A percentile compares a stretch with the other conserved stretches of the same genome.
Evolutionary conservation across 1,140 invertebrate species (phyloP).

Genomic region (Scaptomyza hsui): DNA sequence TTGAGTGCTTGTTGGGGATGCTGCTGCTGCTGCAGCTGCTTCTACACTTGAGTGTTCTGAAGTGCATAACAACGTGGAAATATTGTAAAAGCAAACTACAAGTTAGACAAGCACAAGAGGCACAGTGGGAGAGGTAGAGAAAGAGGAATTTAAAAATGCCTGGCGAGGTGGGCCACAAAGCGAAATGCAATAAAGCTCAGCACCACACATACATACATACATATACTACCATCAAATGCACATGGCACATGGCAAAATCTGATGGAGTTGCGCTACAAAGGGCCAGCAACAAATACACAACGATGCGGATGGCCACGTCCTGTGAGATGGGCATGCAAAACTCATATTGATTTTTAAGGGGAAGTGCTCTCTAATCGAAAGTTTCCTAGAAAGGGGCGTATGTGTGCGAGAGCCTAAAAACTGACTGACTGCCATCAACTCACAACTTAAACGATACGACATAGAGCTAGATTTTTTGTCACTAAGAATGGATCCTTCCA

Average conservation of each 20-base stretch:
- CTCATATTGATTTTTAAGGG: constrained; percentile 61
- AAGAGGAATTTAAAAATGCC: constrained; percentile 30
- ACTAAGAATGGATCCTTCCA: no score
- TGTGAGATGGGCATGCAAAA: constrained; percentile 52
- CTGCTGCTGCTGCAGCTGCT: constrained; percentile 9
- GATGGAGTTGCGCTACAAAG: constrained; percentile 41
- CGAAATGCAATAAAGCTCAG: constrained; percentile 56
- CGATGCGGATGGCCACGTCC: constrained; percentile 10
- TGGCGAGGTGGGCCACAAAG: constrained; percentile 28
- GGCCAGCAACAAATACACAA: no score
- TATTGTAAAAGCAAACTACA: constrained; percentile 76
- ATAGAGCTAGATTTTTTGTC: no score
- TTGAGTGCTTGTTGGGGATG: constrained; percentile 52
- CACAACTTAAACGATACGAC: no score
- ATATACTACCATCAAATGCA: no score
- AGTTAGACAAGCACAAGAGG: constrained; percentile 25
- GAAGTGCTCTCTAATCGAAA: constrained; percentile 1
- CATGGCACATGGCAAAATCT: constrained; percentile 29
- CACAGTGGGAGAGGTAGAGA: neutral
- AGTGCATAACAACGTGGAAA: constrained; percentile 79
- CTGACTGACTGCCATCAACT: no score
- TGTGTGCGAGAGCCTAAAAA: neutral
- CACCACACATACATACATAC: constrained; percentile 26
- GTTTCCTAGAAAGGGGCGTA: neutral
- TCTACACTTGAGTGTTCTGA: constrained; percentile 55